A percentile compares a stretch with the other conserved stretches of the same genome.
phyloP scores from a whole-genome alignment of 1,140 invertebrate species.

The Bombus fervidus region DNA sequence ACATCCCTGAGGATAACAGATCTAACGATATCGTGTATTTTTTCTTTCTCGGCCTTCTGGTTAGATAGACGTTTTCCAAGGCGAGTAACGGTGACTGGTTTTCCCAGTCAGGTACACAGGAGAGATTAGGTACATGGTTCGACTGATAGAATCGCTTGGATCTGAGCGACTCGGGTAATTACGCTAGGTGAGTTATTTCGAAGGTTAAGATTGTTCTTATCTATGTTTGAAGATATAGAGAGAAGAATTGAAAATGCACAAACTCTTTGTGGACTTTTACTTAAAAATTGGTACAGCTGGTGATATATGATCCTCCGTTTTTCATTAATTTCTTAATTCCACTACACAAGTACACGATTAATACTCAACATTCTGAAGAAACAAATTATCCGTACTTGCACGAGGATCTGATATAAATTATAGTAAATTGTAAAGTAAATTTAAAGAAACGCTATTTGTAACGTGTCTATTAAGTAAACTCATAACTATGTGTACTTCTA shows the following conservation, averaged over 20 bases:
- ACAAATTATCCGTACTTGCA: no score
- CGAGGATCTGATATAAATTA: no score
- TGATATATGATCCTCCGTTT: not conserved
- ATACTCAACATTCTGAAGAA: no score
- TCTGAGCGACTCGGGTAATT: not conserved
- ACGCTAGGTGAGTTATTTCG: not conserved
- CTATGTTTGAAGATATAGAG: not conserved
- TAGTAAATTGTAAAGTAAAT: no score
- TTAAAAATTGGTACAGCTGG: not conserved
- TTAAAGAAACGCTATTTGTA: no score
- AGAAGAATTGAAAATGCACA: not conserved
- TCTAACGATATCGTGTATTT: not conserved
- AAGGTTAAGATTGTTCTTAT: not conserved
- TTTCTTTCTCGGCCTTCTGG: not conserved
- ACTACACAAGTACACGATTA: no score
- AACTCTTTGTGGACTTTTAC: not conserved
- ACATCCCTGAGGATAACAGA: not conserved
- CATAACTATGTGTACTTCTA: no score
- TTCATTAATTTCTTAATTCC: no score
- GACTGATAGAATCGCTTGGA: not conserved
- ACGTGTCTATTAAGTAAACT: no score
- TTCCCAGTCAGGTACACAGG: not conserved
- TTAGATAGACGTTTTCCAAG: not conserved
- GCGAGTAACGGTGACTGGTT: not conserved
- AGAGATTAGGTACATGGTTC: not conserved